These are phyloP conservation scores for Hylaeus volcanicus DNA, from an alignment of 1,140 invertebrate genomes.

Conservation along the genomic window DNA sequence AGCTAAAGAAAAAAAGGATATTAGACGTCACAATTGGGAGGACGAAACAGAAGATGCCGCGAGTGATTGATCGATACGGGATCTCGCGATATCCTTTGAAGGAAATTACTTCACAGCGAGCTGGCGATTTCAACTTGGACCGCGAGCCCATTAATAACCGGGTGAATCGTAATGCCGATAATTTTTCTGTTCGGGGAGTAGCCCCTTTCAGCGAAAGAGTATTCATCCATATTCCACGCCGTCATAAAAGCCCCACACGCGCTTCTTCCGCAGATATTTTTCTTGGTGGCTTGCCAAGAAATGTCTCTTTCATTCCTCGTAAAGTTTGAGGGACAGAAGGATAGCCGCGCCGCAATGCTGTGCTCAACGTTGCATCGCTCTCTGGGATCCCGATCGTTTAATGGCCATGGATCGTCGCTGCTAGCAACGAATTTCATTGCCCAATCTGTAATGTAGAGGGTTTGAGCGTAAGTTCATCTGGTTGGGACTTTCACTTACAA, in stretches of 20 bases:
- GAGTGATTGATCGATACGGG: background rate
- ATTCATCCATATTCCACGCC: conserved; percentile 59
- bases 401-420: background rate
- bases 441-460: too few relatives aligned
- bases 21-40: too few relatives aligned
- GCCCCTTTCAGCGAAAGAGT: conserved; percentile 49
- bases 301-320: conserved; percentile 60
- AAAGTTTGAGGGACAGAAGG: conserved; percentile 59
- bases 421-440: background rate
- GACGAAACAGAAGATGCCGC: background rate
- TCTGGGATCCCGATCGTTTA: conserved; percentile 18
- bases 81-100: background rate
- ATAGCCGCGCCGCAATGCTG: conserved; percentile 15
- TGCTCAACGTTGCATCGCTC: background rate
- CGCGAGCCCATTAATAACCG: conserved; percentile 20
- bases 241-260: conserved; percentile 58
- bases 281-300: conserved; percentile 59
- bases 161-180: conserved; percentile 43
- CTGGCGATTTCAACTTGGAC: background rate
- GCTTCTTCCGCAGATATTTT: conserved; percentile 60
- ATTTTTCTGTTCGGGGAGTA: conserved; percentile 27
- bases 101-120: background rate
- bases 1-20: too few relatives aligned
- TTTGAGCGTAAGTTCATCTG: too few relatives aligned
- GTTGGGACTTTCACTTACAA: too few relatives aligned